Percentiles rank a stretch among this genome's conserved stretches.
These are phyloP conservation scores for Carollia perspicillata DNA, from an alignment of 2,113 vertebrate species.

Conservation along the genomic window DNA sequence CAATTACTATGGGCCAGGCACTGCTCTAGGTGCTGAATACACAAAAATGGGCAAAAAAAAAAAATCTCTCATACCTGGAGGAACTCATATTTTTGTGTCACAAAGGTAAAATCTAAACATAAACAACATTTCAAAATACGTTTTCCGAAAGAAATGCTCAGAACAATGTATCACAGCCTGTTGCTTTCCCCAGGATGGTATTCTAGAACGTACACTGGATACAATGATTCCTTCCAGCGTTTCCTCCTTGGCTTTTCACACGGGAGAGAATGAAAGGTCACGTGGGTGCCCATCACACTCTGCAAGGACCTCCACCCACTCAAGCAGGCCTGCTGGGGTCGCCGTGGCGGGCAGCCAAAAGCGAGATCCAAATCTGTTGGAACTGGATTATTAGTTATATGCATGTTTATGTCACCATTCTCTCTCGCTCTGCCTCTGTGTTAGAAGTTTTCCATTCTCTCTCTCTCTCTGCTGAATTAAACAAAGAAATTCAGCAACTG, in stretches of 20 bases:
- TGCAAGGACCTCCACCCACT: neutral
- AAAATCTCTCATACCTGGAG: neutral
- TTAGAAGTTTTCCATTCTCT: neutral
- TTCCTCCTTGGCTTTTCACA: neutral
- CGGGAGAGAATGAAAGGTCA: neutral
- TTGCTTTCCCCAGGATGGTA: neutral
- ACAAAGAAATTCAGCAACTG: neutral
- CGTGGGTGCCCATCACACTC: neutral
- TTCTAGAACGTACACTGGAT: neutral
- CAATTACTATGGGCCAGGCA: neutral
- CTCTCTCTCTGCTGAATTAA: neutral
- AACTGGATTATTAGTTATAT: neutral
- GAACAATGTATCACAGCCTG: neutral
- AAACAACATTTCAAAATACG: neutral
- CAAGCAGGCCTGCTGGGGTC: neutral
- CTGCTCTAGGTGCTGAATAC: neutral
- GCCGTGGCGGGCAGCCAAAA: rapidly evolving
- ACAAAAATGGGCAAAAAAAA: neutral
- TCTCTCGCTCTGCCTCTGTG: neutral
- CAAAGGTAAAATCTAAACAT: neutral
- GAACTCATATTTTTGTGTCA: neutral
- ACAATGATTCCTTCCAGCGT: neutral
- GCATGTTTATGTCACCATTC: neutral
- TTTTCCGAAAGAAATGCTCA: neutral
- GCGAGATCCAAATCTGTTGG: neutral